Evolutionary conservation across 2,113 vertebrate species (phyloP).

Genomic region (Pomatorhinus ruficollis): DNA sequence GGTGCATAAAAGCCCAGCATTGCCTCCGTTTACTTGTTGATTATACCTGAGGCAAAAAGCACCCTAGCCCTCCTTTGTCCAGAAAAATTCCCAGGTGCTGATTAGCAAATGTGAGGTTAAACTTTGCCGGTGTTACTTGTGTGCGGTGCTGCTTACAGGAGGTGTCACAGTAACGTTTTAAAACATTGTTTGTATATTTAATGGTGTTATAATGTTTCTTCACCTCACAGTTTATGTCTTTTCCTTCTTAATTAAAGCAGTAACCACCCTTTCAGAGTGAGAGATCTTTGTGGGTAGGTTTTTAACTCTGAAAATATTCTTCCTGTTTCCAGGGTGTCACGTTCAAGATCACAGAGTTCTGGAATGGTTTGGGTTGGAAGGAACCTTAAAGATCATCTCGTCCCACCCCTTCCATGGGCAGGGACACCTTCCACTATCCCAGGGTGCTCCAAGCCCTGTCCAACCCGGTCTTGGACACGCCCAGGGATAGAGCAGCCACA

Average conservation of each 20-base stretch:
- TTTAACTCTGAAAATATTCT: background rate
- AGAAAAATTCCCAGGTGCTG: background rate
- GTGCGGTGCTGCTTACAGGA: background rate
- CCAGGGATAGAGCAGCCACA: background rate
- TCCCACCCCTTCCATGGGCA: background rate
- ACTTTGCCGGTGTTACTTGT: rapidly evolving
- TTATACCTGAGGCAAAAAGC: background rate
- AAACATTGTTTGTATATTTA: background rate
- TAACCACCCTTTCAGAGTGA: background rate
- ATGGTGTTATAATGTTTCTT: background rate
- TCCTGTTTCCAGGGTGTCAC: background rate
- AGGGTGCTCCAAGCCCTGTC: rapidly evolving
- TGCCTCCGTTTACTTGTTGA: background rate
- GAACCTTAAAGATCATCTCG: background rate
- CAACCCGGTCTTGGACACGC: rapidly evolving
- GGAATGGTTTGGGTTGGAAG: background rate
- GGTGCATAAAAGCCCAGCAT: background rate
- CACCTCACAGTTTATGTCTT: background rate
- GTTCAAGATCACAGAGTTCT: background rate
- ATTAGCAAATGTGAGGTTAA: background rate
- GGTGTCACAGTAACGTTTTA: rapidly evolving
- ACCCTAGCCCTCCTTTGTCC: background rate
- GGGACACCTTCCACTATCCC: background rate
- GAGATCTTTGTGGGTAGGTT: background rate
- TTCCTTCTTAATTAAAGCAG: background rate